These are phyloP conservation scores for Ruditapes philippinarum DNA, from an alignment of 1,140 invertebrate genomes.

Conservation along the genomic window DNA sequence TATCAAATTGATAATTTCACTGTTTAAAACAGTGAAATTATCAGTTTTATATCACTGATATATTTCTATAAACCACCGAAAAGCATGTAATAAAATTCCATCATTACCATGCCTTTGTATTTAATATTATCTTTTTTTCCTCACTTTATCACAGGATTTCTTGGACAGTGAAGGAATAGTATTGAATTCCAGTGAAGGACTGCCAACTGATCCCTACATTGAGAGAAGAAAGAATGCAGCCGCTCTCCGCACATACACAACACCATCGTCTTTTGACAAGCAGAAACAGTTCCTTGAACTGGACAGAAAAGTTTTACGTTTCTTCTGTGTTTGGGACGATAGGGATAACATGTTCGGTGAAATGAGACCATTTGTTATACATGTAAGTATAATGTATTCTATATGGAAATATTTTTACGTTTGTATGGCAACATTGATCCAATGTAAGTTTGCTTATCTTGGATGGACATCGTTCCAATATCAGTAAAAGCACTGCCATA, in stretches of 20 bases:
- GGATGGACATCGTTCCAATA: too few relatives aligned
- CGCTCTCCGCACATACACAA: constrained; percentile 83
- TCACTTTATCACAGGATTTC: constrained; percentile 90
- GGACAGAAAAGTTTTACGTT: constrained; percentile 89
- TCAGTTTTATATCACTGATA: too few relatives aligned
- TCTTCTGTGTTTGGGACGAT: constrained; percentile 93
- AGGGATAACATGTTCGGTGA: constrained; percentile 91
- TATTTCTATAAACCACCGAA: too few relatives aligned
- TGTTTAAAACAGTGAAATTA: too few relatives aligned
- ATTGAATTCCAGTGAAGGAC: constrained; percentile 90
- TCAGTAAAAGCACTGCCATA: too few relatives aligned
- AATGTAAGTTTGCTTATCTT: too few relatives aligned
- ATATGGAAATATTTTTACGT: too few relatives aligned
- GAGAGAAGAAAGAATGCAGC: constrained; percentile 84
- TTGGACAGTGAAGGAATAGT: constrained; percentile 94
- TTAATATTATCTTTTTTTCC: too few relatives aligned
- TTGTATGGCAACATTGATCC: too few relatives aligned
- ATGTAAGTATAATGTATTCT: constrained; percentile 80
- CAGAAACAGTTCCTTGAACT: constrained; percentile 86
- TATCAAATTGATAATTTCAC: too few relatives aligned
- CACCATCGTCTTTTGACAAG: constrained; percentile 85
- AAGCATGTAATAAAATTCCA: too few relatives aligned
- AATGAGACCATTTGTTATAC: constrained; percentile 87
- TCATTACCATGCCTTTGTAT: too few relatives aligned
- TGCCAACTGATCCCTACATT: constrained; percentile 92